Evolutionary conservation across 1,140 invertebrate genomes (phyloP), one percentile per base, ranked within the genome.

Genomic region (Tetragonula clypearis): DNA sequence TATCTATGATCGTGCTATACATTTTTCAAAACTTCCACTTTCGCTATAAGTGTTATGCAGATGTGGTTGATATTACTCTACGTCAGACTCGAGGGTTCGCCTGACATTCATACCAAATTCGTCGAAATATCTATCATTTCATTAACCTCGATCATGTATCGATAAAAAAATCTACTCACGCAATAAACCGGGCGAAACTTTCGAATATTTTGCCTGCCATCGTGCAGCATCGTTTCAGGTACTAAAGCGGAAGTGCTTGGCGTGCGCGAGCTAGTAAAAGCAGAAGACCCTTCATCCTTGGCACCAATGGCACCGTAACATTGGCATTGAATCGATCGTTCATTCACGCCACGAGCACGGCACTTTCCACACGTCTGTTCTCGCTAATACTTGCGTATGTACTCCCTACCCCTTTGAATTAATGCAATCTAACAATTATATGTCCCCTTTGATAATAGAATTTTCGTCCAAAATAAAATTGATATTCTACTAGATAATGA

Each of bases 301-400:
- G 79, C 79, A 89, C 62, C 30, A 30, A 79, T 87, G 66, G 66
- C 68, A 72, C 41, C 71, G 84, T 88, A 90, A 85, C 82, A 91
- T 91, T 92, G 91, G 81, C 92, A 92, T 90, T 87, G 85, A 79
- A 55, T 75, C 30, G 49, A 92, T 94, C 66, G 74, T 87, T 85
- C 53, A 94, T 94, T 94, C 94, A 83, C 82, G 55, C 66, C 93
- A 94, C 92, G 93, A 89, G 77, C 84, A 78, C 87, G 77, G 30
- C 75, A 93, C 93, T 94, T 94, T 94, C 93, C 87, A 92, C 91
- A 90, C 84, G 86, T 87, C n/a, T 68, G 85, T 56, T 82, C 41
- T 74, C 86, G 69, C 86, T 90, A 85, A 79, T 65, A 30, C 74
- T 55, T 71, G 66, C 69, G n/a, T 74, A 35, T 35, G 3, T 35